phyloP scores from a whole-genome alignment of 2,888 invertebrate genomes.

The Malthinus flaveolus region DNA sequence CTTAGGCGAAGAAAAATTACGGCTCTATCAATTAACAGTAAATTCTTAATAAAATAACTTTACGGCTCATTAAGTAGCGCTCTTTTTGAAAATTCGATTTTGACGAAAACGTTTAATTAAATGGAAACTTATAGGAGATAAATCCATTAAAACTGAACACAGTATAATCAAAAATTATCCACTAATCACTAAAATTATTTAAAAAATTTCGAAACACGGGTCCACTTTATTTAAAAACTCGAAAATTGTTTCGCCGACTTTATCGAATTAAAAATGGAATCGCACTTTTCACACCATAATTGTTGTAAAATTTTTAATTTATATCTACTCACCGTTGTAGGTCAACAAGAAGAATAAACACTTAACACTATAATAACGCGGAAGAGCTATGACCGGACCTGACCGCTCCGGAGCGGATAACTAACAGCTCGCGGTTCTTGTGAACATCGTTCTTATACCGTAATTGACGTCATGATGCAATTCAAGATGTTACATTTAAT shows the following conservation, averaged over 20 bases:
- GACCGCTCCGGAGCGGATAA: conserved; percentile 47
- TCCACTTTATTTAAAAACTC: not conserved
- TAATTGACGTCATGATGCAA: conserved; percentile 44
- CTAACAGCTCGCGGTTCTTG: conserved; percentile 48
- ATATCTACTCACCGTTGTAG: conserved; percentile 34
- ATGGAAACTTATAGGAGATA: too few relatives aligned
- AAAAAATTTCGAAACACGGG: not conserved
- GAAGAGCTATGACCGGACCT: conserved; percentile 50
- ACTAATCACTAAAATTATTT: not conserved
- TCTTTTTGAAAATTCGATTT: too few relatives aligned
- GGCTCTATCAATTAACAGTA: too few relatives aligned
- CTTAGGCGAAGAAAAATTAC: too few relatives aligned
- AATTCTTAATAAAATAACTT: too few relatives aligned
- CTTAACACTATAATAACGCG: conserved; percentile 26
- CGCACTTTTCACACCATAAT: not conserved
- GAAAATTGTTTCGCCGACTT: not conserved
- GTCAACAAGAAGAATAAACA: conserved; percentile 30
- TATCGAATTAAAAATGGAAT: not conserved
- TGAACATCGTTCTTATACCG: conserved; percentile 49
- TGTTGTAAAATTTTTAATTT: not conserved
- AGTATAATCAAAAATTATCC: too few relatives aligned
- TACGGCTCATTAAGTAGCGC: too few relatives aligned
- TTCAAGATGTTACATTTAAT: conserved; percentile 22
- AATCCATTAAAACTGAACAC: too few relatives aligned
- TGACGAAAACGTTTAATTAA: too few relatives aligned